phyloP scores from a whole-genome alignment of 2,113 vertebrate species.

The Verasper variegatus region DNA sequence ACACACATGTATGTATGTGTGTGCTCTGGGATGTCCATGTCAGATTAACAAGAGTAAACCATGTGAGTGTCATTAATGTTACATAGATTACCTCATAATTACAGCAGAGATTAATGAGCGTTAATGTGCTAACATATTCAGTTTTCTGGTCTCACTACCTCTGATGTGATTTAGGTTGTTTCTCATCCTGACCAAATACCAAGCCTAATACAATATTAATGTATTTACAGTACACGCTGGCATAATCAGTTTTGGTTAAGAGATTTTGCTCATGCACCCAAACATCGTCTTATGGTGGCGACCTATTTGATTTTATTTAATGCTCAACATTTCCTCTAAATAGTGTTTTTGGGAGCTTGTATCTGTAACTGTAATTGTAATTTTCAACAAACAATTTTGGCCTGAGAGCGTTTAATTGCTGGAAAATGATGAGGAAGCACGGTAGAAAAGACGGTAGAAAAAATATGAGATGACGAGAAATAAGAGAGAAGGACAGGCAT shows the following conservation, averaged over 20 bases:
- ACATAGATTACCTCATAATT: conserved; percentile 47
- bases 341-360: not conserved
- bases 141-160: conserved; percentile 18
- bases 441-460: conserved; percentile 8
- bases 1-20: not conserved
- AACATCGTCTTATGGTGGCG: conserved; percentile 38
- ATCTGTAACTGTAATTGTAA: conserved; percentile 14
- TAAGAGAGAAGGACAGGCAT: conserved; percentile 21
- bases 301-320: conserved; percentile 41
- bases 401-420: not conserved
- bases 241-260: conserved; percentile 22
- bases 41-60: conserved; percentile 24
- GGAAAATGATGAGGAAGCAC: conserved; percentile 1
- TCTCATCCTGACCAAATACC: conserved; percentile 2
- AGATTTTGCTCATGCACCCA: conserved; percentile 37
- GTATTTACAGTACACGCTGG: conserved; percentile 2
- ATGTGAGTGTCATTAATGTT: conserved; percentile 32
- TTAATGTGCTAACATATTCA: conserved; percentile 49
- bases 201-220: conserved; percentile 10
- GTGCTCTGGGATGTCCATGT: not conserved
- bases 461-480: not conserved
- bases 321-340: not conserved
- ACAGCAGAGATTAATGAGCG: conserved; percentile 55
- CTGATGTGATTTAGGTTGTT: conserved; percentile 36
- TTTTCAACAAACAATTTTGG: conserved; percentile 7